Evolutionary conservation across 30 jellyfish, hydroid and myxozoan species (phyloP).

Genomic region (Cassiopea xamachana): DNA sequence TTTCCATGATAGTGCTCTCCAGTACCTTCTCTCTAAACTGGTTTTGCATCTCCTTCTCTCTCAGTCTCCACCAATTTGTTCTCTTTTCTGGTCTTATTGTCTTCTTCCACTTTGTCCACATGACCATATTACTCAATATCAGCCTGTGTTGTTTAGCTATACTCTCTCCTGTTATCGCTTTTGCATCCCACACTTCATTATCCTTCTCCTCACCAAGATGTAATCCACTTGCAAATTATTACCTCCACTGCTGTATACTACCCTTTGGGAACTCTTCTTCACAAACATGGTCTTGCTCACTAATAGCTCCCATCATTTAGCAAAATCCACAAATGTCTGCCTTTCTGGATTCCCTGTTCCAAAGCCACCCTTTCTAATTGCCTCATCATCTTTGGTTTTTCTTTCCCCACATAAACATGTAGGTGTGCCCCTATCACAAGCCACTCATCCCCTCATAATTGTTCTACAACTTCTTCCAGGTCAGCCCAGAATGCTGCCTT

Average conservation of each 20-base stretch:
- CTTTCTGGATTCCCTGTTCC: not conserved
- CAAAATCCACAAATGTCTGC: not conserved
- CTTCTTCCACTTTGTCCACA: not conserved
- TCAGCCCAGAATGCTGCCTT: not conserved
- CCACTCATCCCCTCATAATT: not conserved
- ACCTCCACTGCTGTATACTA: not conserved
- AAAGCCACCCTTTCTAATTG: not conserved
- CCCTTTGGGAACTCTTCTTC: not conserved
- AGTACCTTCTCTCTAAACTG: not conserved
- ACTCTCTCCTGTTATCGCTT: not conserved
- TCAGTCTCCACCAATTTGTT: not conserved
- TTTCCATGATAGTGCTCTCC: not conserved
- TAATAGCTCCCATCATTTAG: not conserved
- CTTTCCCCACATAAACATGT: not conserved
- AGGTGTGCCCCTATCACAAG: constrained; percentile 2
- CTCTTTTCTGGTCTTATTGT: not conserved
- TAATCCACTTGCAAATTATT: not conserved
- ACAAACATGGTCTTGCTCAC: not conserved
- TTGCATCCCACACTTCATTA: not conserved
- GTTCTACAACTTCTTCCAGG: not conserved
- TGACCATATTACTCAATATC: not conserved
- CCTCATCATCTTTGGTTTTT: not conserved
- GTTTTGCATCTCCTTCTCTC: not conserved
- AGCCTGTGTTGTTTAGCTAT: not conserved
- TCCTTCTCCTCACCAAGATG: not conserved